Base-by-base conservation (phyloP, 2,888 invertebrate genomes). In the Colostygia pectinataria region DNA sequence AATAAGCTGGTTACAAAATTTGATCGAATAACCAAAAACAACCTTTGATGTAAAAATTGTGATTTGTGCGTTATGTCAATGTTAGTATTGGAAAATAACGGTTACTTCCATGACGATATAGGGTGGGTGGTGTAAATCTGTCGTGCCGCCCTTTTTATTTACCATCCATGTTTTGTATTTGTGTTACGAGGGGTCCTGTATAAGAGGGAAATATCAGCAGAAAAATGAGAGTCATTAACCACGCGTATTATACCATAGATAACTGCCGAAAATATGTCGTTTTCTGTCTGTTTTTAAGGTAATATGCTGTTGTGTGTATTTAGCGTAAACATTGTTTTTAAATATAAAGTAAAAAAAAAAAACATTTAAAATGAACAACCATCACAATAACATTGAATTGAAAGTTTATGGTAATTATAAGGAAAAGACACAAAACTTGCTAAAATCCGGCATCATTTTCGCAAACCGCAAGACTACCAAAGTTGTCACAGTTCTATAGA, bases 201-300 rank as follows among this genome's bases (percentile, higher is more conserved):
- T 63, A 57, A 56, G 47, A 56, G 58, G 54, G 62, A 63, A 66
- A 68, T 69, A 69, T 64, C 65, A 77, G 77, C 77, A 79, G 77
- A 77, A 79, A 80, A 77, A 79, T 61, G 63, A 46, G 61, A 60
- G 61, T 64, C 66, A 43, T 34, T 44, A 53, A 38, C 44, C 46
- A 34, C 37, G 31, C 28, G 15, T 25, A 28, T 18, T 20, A 9
- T 39, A 57, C 54, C 46, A 53, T 51, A 49, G 40, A 33, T 47
- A 29, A 14, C 15, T 37, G 10, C 3, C 10, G n/a, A 2, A 5
- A 5, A 27, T 12, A 15, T n/a, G n/a, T 20, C 20, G 20, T n/a
- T n/a, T n/a, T n/a, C 12, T 41, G 25, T 27, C 49, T 53, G 55
- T 55, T 53, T 24, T 36, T 42, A 51, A 43, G 54, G 49, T 53